Evolutionary conservation across 1,140 invertebrate genomes (phyloP).

Genomic region (Globodera rostochiensis): DNA sequence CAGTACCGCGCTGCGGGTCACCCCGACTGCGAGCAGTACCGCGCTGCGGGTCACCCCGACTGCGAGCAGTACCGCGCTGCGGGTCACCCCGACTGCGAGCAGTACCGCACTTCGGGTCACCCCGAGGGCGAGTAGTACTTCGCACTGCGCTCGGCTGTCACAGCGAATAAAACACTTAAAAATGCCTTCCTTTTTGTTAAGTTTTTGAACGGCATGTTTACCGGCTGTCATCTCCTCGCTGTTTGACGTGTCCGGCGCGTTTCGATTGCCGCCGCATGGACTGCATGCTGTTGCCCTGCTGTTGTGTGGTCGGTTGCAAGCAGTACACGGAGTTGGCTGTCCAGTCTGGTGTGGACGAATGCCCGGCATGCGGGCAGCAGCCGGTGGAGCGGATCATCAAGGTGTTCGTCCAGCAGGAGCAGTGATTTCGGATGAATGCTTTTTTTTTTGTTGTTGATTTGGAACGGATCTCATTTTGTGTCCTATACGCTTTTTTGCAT

Average conservation of each 20-base stretch:
- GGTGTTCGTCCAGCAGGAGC: slow-evolving; percentile 21
- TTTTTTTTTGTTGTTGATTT: too few species aligned
- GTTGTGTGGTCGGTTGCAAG: slow-evolving; percentile 31
- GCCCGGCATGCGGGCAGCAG: slow-evolving; percentile 5
- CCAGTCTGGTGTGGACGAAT: slow-evolving; percentile 3
- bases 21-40: too few species aligned
- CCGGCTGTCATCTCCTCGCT: background rate
- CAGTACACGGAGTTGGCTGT: slow-evolving; percentile 18
- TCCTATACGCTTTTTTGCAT: too few species aligned
- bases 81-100: too few species aligned
- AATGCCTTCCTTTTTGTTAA: background rate
- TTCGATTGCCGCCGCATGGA: slow-evolving; percentile 29
- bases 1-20: too few species aligned
- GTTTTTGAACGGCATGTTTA: background rate
- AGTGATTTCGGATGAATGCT: background rate
- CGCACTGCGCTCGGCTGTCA: too few species aligned
- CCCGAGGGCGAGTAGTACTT: too few species aligned
- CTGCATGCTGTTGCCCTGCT: slow-evolving; percentile 30
- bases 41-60: too few species aligned
- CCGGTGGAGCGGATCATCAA: background rate
- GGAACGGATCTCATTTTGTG: too few species aligned
- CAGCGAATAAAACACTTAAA: too few species aligned
- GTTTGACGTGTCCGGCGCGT: slow-evolving; percentile 15
- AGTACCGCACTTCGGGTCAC: too few species aligned
- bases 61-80: too few species aligned